phyloP scores from a whole-genome alignment of 2,113 vertebrate species.

The Polypterus senegalus region DNA sequence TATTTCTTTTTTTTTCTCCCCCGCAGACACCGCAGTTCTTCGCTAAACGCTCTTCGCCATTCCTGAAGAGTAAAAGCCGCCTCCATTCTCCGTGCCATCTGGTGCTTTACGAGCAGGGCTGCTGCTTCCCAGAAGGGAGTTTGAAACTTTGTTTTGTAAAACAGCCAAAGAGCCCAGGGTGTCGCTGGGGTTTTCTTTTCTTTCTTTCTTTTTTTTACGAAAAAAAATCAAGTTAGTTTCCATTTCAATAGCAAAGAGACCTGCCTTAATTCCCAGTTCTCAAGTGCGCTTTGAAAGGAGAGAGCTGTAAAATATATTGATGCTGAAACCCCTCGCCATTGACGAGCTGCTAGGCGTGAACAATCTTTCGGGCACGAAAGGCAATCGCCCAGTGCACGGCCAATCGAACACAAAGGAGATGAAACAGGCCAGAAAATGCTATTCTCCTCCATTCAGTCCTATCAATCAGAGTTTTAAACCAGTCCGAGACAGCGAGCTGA shows the following conservation, averaged over 20 bases:
- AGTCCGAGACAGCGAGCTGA: constrained; percentile 14
- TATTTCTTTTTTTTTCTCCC: too few relatives aligned
- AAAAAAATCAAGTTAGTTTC: constrained; percentile 35
- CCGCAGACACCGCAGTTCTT: too few relatives aligned
- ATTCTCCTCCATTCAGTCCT: constrained; percentile 47
- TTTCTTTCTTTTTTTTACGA: neutral
- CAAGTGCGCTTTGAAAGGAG: constrained; percentile 48
- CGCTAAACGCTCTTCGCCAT: neutral
- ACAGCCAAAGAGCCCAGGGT: constrained; percentile 13
- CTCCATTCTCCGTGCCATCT: constrained; percentile 5
- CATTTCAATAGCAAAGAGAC: constrained; percentile 44
- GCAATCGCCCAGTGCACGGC: constrained; percentile 43
- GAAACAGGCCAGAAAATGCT: constrained; percentile 67
- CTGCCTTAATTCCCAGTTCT: constrained; percentile 43
- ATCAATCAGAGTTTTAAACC: constrained; percentile 40
- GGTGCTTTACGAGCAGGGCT: constrained; percentile 21
- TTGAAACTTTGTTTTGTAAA: constrained; percentile 17
- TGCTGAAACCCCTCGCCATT: constrained; percentile 42
- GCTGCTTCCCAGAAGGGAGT: constrained; percentile 17
- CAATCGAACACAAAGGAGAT: constrained; percentile 53
- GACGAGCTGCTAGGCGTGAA: constrained; percentile 47
- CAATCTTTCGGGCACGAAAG: constrained; percentile 38
- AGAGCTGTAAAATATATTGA: constrained; percentile 60
- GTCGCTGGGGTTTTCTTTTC: constrained; percentile 6
- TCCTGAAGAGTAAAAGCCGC: neutral